phyloP scores from a whole-genome alignment of 2,797 vertebrate species.

The Phoeniculus purpureus region DNA sequence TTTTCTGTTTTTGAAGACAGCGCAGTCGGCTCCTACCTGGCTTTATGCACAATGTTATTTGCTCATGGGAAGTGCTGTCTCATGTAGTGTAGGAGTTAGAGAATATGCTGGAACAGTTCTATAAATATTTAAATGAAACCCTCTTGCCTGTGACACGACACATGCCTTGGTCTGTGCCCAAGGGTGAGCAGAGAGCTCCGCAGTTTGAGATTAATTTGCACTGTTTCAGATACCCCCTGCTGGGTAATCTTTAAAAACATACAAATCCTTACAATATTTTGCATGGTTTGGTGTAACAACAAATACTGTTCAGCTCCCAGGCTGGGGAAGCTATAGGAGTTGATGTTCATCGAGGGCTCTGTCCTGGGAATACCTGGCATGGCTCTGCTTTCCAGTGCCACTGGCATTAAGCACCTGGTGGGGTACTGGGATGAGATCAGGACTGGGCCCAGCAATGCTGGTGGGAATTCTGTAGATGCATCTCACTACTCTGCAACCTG shows the following conservation, averaged over 20 bases:
- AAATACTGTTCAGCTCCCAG: background rate
- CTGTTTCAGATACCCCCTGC: background rate
- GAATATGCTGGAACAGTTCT: background rate
- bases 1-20: background rate
- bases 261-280: background rate
- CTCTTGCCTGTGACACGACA: background rate
- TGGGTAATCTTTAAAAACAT: background rate
- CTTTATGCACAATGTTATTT: background rate
- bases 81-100: background rate
- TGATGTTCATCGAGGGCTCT: background rate
- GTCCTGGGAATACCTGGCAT: background rate
- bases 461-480: background rate
- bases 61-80: background rate
- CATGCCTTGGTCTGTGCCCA: background rate
- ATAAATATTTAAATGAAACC: background rate
- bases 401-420: background rate
- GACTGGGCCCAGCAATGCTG: background rate
- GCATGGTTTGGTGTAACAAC: background rate
- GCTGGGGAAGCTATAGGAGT: background rate
- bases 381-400: background rate
- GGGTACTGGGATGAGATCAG: background rate
- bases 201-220: background rate
- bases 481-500: background rate
- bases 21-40: background rate
- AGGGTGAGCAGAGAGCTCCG: background rate